These are phyloP conservation scores for Acanthurus leucopareius DNA, from an alignment of 2,797 vertebrate species.

Conservation along the genomic window DNA sequence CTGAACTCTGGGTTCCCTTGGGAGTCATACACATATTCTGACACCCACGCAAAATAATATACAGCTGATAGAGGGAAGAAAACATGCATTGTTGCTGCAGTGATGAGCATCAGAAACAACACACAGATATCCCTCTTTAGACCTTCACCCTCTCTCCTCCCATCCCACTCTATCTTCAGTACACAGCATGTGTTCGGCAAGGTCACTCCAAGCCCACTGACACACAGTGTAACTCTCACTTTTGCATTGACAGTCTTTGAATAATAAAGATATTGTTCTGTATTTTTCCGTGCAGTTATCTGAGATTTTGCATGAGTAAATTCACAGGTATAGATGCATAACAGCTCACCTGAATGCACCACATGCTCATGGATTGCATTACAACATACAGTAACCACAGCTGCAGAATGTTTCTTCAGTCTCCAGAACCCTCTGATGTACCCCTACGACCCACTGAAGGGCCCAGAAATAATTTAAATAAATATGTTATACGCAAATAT, in stretches of 20 bases:
- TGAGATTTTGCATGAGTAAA: not conserved
- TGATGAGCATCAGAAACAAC: not conserved
- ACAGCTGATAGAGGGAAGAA: not conserved
- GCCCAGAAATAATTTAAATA: too few relatives aligned
- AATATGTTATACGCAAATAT: too few relatives aligned
- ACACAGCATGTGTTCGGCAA: not conserved
- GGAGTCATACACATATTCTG: not conserved
- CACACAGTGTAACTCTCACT: not conserved
- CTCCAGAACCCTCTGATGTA: too few relatives aligned
- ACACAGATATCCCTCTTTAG: conserved; percentile 1
- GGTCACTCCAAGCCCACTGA: not conserved
- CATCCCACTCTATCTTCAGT: not conserved
- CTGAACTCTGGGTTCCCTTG: not conserved
- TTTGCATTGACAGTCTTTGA: not conserved
- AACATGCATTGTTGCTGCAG: not conserved
- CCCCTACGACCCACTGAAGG: too few relatives aligned
- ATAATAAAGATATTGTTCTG: not conserved
- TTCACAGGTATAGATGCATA: not conserved
- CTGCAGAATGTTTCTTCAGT: not conserved
- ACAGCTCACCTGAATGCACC: not conserved
- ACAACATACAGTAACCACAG: not conserved
- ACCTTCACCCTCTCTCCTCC: conserved; percentile 7
- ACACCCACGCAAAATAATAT: not conserved
- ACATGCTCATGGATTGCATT: not conserved
- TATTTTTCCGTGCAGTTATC: not conserved